Conservation (phyloP, 2,797 vertebrate species). For the Champsocephalus esox region DNA sequence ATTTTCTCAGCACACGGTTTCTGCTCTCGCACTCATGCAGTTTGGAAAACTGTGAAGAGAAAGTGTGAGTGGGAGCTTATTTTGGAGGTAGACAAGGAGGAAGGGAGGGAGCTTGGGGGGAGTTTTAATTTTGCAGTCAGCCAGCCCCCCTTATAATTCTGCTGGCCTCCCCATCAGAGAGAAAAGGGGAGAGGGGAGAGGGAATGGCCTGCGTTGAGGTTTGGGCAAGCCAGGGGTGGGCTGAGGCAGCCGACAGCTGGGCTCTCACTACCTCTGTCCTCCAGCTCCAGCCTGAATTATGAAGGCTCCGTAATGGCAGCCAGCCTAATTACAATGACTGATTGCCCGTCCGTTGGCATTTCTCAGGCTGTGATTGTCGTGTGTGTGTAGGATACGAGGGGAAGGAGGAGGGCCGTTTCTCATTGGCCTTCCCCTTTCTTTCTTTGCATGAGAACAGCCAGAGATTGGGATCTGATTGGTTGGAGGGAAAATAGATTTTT, state of each 20-base stretch:
- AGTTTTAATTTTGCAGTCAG: slow-evolving; percentile 68
- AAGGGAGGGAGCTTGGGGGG: slow-evolving; percentile 39
- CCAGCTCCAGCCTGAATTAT: slow-evolving; percentile 77
- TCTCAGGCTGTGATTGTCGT: slow-evolving; percentile 81
- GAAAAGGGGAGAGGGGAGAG: slow-evolving; percentile 37
- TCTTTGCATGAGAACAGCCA: slow-evolving; percentile 78
- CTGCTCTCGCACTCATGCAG: slow-evolving; percentile 46
- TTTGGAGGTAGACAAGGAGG: slow-evolving; percentile 57
- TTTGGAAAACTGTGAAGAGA: slow-evolving; percentile 68
- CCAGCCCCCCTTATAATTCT: slow-evolving; percentile 67
- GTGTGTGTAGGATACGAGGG: slow-evolving; percentile 56
- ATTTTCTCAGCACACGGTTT: slow-evolving; percentile 29
- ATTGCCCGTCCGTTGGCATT: slow-evolving; percentile 81
- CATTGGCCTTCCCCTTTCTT: slow-evolving; percentile 74
- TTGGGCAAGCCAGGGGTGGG: slow-evolving; percentile 68
- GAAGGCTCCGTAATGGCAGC: slow-evolving; percentile 77
- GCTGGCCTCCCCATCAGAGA: slow-evolving; percentile 44
- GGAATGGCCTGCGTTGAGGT: slow-evolving; percentile 67
- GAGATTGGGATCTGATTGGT: slow-evolving; percentile 75
- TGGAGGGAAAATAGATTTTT: slow-evolving; percentile 68
- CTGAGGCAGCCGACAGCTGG: slow-evolving; percentile 71
- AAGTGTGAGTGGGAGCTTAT: slow-evolving; percentile 67
- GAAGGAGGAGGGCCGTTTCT: slow-evolving; percentile 66
- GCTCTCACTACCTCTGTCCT: slow-evolving; percentile 68
- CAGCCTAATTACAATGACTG: slow-evolving; percentile 84